phyloP scores from a whole-genome alignment of 2,888 invertebrate genomes.

The Eurytoma adleriae region DNA sequence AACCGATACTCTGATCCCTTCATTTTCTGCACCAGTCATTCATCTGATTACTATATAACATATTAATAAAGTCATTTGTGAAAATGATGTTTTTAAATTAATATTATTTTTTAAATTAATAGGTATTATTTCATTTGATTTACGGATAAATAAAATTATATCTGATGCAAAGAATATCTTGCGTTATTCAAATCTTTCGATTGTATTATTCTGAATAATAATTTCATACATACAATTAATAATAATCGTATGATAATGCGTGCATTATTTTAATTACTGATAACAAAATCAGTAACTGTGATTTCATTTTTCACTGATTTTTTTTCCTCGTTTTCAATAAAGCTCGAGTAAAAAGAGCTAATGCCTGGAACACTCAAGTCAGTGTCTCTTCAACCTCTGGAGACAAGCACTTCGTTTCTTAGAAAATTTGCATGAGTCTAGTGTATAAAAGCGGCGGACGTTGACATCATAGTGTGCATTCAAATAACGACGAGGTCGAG shows the following conservation, averaged over 20 bases:
- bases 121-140: too few relatives aligned
- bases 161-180: too few relatives aligned
- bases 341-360: conserved; percentile 8
- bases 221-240: too few relatives aligned
- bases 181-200: too few relatives aligned
- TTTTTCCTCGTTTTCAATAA: background rate
- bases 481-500: background rate
- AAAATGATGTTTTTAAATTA: background rate
- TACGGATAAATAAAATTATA: too few relatives aligned
- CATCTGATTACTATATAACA: background rate
- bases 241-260: too few relatives aligned
- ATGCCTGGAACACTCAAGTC: conserved; percentile 26
- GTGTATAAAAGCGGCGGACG: conserved; percentile 1
- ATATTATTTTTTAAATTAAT: background rate
- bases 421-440: conserved; percentile 16
- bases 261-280: too few relatives aligned
- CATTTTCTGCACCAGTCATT: background rate
- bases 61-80: conserved; percentile 2
- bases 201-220: too few relatives aligned
- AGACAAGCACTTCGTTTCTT: conserved; percentile 39
- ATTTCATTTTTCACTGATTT: too few relatives aligned
- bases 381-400: conserved; percentile 9
- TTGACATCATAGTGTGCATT: background rate
- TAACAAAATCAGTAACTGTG: too few relatives aligned
- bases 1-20: conserved; percentile 5